Base-by-base conservation (phyloP, 2,113 vertebrate genomes). In the Ctenomys sociabilis region DNA sequence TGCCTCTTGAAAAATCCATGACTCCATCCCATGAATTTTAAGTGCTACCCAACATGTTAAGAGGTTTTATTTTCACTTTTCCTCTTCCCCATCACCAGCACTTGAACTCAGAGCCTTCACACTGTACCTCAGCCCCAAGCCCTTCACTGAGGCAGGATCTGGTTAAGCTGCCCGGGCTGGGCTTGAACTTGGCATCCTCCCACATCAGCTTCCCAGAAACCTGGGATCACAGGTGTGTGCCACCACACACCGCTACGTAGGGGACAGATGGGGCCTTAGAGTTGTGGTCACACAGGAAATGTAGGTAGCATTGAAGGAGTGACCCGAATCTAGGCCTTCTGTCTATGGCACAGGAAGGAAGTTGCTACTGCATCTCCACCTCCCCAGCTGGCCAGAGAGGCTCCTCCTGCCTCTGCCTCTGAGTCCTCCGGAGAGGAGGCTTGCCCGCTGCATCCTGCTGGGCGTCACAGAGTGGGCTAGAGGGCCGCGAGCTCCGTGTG, bases 21-120 rank as follows among this genome's bases (percentile, higher is more conserved):
- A 63, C 77, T 78, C 63, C 63, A 2, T 1, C 63, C 63, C 70
- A 81, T 96, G 87, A 95, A 84, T 68, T 85, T 81, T 78, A 83
- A 68, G 40, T 64, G 43, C 43, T 63, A 77, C 49, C 70, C 37
- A 86, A 32, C 85, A 10, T 22, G 3, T 4, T 40, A 24, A 26
- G 24, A 75, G 37, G 10, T 5, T 40, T 16, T 45, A 24, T 13
- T 75, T 73, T 40, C 40, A 37, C 3, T 14, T 7, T 4, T 26
- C 37, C 37, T n/a, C 19, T 17, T 9, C 22, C 40, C 72, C 2
- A 0, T 45, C 26, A 3, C 43, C 30, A 24, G 73, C 2, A 3
- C 13, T 45, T 45, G 40, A 77, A 30, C 73, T 45, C 40, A 28
- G 24, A 26, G 40, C 24, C 40, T 45, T 30, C 7, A 6, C 6